Base-by-base conservation (phyloP, 2,113 vertebrate species). In the Zapornia atra region DNA sequence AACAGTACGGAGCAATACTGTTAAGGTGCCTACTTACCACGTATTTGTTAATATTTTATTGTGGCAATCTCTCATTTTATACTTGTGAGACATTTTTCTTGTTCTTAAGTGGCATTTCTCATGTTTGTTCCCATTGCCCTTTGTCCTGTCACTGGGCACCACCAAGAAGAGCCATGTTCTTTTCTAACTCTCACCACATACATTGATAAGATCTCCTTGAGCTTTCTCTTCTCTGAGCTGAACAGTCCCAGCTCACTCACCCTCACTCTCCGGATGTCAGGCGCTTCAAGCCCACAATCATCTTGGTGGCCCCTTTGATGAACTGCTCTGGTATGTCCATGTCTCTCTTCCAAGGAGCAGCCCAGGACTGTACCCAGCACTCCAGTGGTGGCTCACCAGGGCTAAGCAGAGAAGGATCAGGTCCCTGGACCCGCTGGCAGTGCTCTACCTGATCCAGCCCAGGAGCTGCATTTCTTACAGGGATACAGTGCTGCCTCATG, bases 21-120 rank as follows among this genome's bases (percentile, higher is more conserved):
- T 69, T 89, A 53, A 79, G 28, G 57, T 48, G 60, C 81, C 93
- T 96, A 36, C 48, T 86, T 83, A 71, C 72, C 71, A 36, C 48
- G 72, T 78, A 61, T 59, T 90, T 76, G 48, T 91, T 91, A 92
- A 65, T 82, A 90, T 92, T 94, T 97, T 92, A 96, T 51, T 86
- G 94, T 46, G 51, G 68, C 57, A 95, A 92, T 42, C 38, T 38
- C 69, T 71, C 50, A 26, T 78, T 90, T 79, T 72, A 25, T 24
- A 66, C 14, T 42, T 33, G 7, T 9, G 15, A 57, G 26, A 56
- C 16, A 28, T 88, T 95, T 75, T 89, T 78, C 83, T 78, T 73
- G 34, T 80, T 88, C 71, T 88, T 40, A 66, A 60, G 6, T 71
- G 26, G 20, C 72, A 66, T 75, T 89, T 86, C 56, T 88, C 53